A percentile compares a stretch with the other conserved stretches of the same genome.
These are phyloP conservation scores for Synergus itoensis DNA, from an alignment of 2,888 invertebrate species.

Conservation along the genomic window DNA sequence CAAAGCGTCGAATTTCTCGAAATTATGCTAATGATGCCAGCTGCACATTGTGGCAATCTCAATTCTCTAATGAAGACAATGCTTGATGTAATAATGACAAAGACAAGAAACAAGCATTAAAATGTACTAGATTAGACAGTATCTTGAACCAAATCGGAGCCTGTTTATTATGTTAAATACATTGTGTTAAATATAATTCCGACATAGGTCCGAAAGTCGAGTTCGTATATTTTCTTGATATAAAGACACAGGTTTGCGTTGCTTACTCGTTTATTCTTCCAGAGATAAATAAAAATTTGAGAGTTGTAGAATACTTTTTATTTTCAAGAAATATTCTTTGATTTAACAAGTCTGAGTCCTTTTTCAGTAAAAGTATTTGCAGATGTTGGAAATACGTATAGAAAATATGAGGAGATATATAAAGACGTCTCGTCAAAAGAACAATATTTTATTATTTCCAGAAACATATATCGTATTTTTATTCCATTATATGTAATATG, in stretches of 20 bases:
- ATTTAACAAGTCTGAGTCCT: not conserved
- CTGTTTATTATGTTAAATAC: slow-evolving; percentile 5
- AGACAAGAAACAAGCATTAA: slow-evolving; percentile 31
- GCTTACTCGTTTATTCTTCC: too few species aligned
- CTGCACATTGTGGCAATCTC: slow-evolving; percentile 21
- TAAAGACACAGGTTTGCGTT: too few species aligned
- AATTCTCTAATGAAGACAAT: slow-evolving; percentile 25
- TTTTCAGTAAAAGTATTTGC: not conserved
- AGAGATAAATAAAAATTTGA: not conserved
- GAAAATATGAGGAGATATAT: not conserved
- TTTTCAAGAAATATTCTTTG: too few species aligned
- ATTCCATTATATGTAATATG: too few species aligned
- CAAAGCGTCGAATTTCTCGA: slow-evolving; percentile 48
- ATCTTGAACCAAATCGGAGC: slow-evolving; percentile 6
- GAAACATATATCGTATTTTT: not conserved
- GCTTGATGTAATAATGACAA: slow-evolving; percentile 36
- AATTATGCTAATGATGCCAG: slow-evolving; percentile 52
- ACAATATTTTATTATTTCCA: not conserved
- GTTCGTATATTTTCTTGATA: too few species aligned
- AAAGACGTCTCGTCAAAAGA: not conserved
- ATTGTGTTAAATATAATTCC: not conserved
- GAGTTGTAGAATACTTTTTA: not conserved
- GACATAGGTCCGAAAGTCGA: not conserved
- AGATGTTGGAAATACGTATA: not conserved
- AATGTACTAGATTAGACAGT: slow-evolving; percentile 21